These are phyloP conservation scores for Amblyjoppa proteus DNA, from an alignment of 2,888 invertebrate species.

Conservation along the genomic window DNA sequence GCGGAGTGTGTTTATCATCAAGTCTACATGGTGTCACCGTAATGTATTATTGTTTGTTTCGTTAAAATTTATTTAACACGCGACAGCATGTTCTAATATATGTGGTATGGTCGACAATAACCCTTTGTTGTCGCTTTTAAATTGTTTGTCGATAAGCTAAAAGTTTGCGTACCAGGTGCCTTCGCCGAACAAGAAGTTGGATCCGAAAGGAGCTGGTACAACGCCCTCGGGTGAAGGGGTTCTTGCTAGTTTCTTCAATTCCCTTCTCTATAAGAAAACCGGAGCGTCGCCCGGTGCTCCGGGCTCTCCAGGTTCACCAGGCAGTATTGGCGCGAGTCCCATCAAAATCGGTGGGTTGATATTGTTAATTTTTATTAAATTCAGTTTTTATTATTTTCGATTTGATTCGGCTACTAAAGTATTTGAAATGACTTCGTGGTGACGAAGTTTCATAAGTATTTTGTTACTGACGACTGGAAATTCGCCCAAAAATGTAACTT, in stretches of 20 bases:
- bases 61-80: slow-evolving; percentile 61
- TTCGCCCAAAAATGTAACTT: too few species aligned
- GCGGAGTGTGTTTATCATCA: slow-evolving; percentile 20
- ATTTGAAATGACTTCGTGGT: background rate
- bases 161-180: slow-evolving; percentile 78
- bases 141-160: slow-evolving; percentile 65
- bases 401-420: background rate
- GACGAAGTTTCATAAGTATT: too few species aligned
- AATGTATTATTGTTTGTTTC: slow-evolving; percentile 9
- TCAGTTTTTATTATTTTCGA: background rate
- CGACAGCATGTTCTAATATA: slow-evolving; percentile 82
- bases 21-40: slow-evolving; percentile 28
- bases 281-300: slow-evolving; percentile 88
- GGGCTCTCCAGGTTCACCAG: slow-evolving; percentile 86
- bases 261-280: slow-evolving; percentile 97
- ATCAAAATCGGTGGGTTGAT: slow-evolving; percentile 77
- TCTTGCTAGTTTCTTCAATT: slow-evolving; percentile 99
- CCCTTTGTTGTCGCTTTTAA: slow-evolving; percentile 43
- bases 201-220: slow-evolving; percentile 86
- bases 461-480: too few species aligned
- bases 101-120: slow-evolving; percentile 78
- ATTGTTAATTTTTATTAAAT: slow-evolving; percentile 15
- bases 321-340: slow-evolving; percentile 83
- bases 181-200: slow-evolving; percentile 90
- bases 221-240: slow-evolving; percentile 96